These are phyloP conservation scores for Sebastes flavidus DNA, from an alignment of 2,797 vertebrate genomes.

Conservation along the genomic window DNA sequence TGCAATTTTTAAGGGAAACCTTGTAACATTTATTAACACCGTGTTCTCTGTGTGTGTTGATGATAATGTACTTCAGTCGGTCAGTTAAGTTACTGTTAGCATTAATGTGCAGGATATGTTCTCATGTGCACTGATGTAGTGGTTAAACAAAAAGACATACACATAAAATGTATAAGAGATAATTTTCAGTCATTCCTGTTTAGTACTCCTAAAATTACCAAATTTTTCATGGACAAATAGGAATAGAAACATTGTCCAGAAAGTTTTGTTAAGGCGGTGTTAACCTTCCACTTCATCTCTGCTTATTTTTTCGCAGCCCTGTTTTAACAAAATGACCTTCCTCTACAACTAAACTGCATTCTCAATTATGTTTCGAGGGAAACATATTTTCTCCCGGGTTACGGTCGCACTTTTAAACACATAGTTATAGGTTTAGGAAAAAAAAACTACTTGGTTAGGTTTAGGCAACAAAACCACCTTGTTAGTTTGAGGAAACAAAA, in stretches of 20 bases:
- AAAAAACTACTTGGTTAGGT: too few relatives aligned
- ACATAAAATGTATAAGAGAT: not conserved
- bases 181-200: not conserved
- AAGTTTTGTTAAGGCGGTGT: not conserved
- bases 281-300: not conserved
- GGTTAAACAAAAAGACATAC: not conserved
- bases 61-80: not conserved
- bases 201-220: not conserved
- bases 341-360: too few relatives aligned
- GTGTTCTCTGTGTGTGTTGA: not conserved
- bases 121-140: not conserved
- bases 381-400: too few relatives aligned
- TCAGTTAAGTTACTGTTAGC: not conserved
- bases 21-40: not conserved
- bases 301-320: not conserved
- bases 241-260: not conserved
- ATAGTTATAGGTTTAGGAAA: too few relatives aligned
- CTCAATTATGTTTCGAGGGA: too few relatives aligned
- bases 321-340: too few relatives aligned
- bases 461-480: too few relatives aligned
- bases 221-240: not conserved
- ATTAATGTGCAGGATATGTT: not conserved
- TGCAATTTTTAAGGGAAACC: constrained; percentile 38
- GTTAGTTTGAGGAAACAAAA: too few relatives aligned
- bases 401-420: too few relatives aligned